Conservation (phyloP, 2,888 invertebrate genomes). For the Drosophila yooni region DNA sequence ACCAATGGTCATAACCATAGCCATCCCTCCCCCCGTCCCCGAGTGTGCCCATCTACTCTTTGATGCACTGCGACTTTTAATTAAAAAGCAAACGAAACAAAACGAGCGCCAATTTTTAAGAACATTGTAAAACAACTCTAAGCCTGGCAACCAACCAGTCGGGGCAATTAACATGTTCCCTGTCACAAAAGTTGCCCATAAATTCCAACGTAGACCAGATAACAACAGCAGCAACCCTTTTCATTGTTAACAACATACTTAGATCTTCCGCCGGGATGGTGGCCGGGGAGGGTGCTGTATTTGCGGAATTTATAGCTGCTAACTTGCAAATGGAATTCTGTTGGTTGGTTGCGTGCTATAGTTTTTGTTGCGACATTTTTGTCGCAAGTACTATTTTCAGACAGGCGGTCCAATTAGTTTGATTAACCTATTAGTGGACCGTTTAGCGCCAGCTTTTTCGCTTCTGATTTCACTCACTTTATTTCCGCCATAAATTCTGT, state of each 20-base stretch:
- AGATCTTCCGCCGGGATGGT: conserved; percentile 24
- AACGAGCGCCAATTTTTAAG: conserved; percentile 74
- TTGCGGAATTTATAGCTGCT: conserved; percentile 70
- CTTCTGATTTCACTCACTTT: background rate
- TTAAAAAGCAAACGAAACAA: conserved; percentile 71
- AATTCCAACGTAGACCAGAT: conserved; percentile 65
- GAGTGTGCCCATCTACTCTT: background rate
- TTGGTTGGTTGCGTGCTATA: conserved; percentile 5
- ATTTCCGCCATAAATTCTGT: background rate
- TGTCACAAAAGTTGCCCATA: conserved; percentile 74
- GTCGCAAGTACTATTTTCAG: conserved; percentile 22
- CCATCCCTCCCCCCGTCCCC: background rate
- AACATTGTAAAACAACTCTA: conserved; percentile 73
- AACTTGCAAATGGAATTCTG: conserved; percentile 44
- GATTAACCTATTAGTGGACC: conserved; percentile 71
- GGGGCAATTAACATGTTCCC: conserved; percentile 77
- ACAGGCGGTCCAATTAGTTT: conserved; percentile 66
- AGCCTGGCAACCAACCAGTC: conserved; percentile 59
- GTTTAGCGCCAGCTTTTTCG: background rate
- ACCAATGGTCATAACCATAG: conserved; percentile 70
- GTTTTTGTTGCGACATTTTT: conserved; percentile 23
- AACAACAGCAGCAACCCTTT: conserved; percentile 66
- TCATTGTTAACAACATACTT: conserved; percentile 73
- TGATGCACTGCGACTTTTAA: conserved; percentile 66
- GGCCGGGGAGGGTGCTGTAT: conserved; percentile 17